These are phyloP conservation scores for Ridgeia piscesae DNA, from an alignment of 1,140 invertebrate species.

Conservation along the genomic window DNA sequence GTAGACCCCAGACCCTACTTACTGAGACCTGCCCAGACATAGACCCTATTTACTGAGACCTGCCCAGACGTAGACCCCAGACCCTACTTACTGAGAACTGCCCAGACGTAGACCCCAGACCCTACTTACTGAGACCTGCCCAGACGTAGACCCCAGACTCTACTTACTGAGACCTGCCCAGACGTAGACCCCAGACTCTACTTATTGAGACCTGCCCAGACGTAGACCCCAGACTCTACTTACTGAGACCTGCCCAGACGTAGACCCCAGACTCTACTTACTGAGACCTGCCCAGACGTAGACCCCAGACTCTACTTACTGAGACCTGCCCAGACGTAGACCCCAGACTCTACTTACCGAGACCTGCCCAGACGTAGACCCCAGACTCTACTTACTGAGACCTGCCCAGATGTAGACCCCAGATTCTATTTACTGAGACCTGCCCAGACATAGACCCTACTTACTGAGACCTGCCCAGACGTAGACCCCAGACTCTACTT, in stretches of 20 bases:
- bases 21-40: no score
- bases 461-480: no score
- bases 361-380: no score
- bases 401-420: neutral
- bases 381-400: slow-evolving; percentile 32
- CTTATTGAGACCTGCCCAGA: slow-evolving; percentile 27
- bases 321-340: no score
- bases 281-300: slow-evolving; percentile 12
- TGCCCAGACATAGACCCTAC: neutral
- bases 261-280: slow-evolving; percentile 29
- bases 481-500: slow-evolving; percentile 20
- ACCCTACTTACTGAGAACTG: slow-evolving; percentile 32
- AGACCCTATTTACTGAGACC: no score
- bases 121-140: slow-evolving; percentile 31
- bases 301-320: slow-evolving; percentile 32
- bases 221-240: slow-evolving; percentile 17
- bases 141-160: neutral
- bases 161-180: slow-evolving; percentile 32
- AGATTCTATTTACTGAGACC: slow-evolving; percentile 32
- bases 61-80: neutral
- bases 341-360: slow-evolving; percentile 32
- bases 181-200: neutral
- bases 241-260: slow-evolving; percentile 28
- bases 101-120: neutral
- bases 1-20: slow-evolving; percentile 21